Percentiles rank a stretch among this genome's conserved stretches.
Conservation (phyloP, 2,797 vertebrate genomes). For the Adrianichthys oophorus region DNA sequence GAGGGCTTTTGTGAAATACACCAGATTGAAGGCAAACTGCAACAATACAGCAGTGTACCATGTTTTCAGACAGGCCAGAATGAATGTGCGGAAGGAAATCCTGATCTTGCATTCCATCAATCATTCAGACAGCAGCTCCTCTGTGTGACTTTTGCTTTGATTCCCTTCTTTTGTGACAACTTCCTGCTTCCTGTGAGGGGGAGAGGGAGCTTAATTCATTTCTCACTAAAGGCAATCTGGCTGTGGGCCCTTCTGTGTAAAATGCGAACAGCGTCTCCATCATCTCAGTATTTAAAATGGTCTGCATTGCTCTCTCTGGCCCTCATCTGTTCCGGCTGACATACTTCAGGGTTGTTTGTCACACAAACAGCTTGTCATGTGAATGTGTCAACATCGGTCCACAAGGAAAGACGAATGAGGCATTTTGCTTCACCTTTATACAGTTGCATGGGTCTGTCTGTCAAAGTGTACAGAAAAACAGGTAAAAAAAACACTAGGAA, state of each 20-base stretch:
- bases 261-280: slow-evolving; percentile 54
- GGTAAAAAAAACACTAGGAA: slow-evolving; percentile 23
- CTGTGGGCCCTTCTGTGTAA: slow-evolving; percentile 34
- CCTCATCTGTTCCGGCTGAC: slow-evolving; percentile 46
- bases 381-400: slow-evolving; percentile 46
- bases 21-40: slow-evolving; percentile 35
- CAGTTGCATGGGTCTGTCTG: slow-evolving; percentile 29
- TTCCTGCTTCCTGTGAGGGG: slow-evolving; percentile 41
- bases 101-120: slow-evolving; percentile 56
- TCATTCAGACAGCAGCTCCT: slow-evolving; percentile 49
- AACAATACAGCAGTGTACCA: slow-evolving; percentile 35
- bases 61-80: slow-evolving; percentile 34
- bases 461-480: slow-evolving; percentile 23
- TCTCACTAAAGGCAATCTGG: slow-evolving; percentile 54
- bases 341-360: slow-evolving; percentile 51
- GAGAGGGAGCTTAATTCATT: slow-evolving; percentile 51
- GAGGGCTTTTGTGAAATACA: slow-evolving; percentile 43
- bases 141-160: slow-evolving; percentile 31
- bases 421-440: slow-evolving; percentile 42
- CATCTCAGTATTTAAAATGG: slow-evolving; percentile 67
- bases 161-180: slow-evolving; percentile 47
- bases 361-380: slow-evolving; percentile 42
- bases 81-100: slow-evolving; percentile 48
- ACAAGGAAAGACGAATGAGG: slow-evolving; percentile 51
- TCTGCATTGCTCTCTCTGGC: slow-evolving; percentile 33